Conservation (phyloP, 1,140 invertebrate genomes). For the Chlorops oryzae region DNA sequence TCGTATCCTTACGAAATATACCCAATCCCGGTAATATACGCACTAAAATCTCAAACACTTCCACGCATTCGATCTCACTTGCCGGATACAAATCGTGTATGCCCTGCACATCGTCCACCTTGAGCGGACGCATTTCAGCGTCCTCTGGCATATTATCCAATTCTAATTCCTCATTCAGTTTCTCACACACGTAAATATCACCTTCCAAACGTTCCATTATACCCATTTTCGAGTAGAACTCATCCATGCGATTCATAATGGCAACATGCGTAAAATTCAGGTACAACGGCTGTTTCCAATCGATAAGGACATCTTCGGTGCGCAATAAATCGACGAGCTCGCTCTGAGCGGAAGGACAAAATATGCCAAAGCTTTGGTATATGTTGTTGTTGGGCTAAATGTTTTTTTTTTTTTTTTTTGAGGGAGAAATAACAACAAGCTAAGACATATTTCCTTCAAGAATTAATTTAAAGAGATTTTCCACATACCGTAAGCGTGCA, state of each 20-base stretch:
- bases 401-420: too few relatives aligned
- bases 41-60: slow-evolving; percentile 72
- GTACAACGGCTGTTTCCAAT: slow-evolving; percentile 70
- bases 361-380: slow-evolving; percentile 75
- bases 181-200: slow-evolving; percentile 67
- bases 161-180: slow-evolving; percentile 52
- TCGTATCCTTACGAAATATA: slow-evolving; percentile 60
- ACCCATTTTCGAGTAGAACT: slow-evolving; percentile 53
- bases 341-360: slow-evolving; percentile 67
- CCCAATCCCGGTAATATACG: slow-evolving; percentile 68
- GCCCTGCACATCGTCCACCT: slow-evolving; percentile 66
- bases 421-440: neutral
- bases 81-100: slow-evolving; percentile 79
- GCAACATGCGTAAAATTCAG: slow-evolving; percentile 74
- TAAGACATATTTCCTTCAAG: neutral
- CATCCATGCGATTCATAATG: slow-evolving; percentile 66
- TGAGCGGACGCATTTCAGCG: slow-evolving; percentile 63
- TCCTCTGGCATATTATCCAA: slow-evolving; percentile 58
- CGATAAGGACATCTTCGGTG: slow-evolving; percentile 67
- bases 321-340: slow-evolving; percentile 63
- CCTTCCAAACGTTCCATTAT: slow-evolving; percentile 67
- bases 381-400: slow-evolving; percentile 69
- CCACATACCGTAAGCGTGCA: slow-evolving; percentile 72
- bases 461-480: neutral
- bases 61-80: slow-evolving; percentile 75